Evolutionary conservation across 2,797 vertebrate genomes (phyloP).

Genomic region (Sylvia borin): DNA sequence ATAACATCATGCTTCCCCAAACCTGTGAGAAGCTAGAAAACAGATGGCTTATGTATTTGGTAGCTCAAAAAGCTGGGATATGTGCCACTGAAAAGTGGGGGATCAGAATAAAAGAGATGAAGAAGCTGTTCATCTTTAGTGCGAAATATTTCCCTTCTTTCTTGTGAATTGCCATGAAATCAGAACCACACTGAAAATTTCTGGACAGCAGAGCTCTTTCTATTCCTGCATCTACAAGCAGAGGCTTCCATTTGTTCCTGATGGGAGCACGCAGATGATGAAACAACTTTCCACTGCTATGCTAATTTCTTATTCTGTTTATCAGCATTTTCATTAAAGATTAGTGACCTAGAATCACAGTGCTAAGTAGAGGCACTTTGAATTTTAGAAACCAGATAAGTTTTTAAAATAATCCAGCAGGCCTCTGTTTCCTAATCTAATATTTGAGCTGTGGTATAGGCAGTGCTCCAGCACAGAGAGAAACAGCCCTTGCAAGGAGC

Average conservation of each 20-base stretch:
- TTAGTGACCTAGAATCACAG: background rate
- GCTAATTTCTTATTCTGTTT: background rate
- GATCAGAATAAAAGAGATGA: background rate
- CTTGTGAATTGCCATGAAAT: background rate
- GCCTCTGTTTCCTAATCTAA: background rate
- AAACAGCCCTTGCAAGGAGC: background rate
- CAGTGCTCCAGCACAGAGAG: background rate
- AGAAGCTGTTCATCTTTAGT: background rate
- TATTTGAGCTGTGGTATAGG: background rate
- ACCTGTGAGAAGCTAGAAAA: background rate
- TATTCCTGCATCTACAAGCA: background rate
- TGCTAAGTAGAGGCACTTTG: background rate
- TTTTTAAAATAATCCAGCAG: background rate
- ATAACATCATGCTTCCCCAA: background rate
- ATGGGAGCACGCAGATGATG: background rate
- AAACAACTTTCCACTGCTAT: background rate
- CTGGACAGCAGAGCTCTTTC: background rate
- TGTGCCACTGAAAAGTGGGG: background rate
- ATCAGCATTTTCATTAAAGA: background rate
- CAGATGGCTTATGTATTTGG: background rate
- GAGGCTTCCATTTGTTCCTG: background rate
- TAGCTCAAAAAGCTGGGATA: background rate
- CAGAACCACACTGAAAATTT: background rate
- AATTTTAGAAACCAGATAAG: slow-evolving; percentile 6
- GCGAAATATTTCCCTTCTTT: background rate